Evolutionary conservation across 2,888 invertebrate species (phyloP).

Genomic region (Leuctra nigra): DNA sequence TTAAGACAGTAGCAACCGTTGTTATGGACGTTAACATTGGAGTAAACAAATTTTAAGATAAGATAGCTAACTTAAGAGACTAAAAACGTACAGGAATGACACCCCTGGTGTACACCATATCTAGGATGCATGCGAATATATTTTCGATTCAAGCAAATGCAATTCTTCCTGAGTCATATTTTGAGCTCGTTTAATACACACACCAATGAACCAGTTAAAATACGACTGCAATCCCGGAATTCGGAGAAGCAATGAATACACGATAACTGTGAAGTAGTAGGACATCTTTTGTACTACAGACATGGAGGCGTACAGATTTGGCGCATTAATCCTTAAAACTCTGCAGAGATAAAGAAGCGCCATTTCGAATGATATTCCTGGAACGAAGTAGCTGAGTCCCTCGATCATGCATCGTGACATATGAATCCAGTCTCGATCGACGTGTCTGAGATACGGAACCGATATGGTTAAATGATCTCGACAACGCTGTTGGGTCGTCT

Average conservation of each 20-base stretch:
- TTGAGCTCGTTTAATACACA: neutral
- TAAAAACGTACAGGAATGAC: too few relatives aligned
- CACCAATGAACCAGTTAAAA: slow-evolving; percentile 23
- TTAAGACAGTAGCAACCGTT: too few relatives aligned
- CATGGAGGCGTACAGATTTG: neutral
- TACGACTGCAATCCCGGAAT: slow-evolving; percentile 18
- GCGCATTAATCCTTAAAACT: neutral
- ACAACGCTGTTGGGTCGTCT: slow-evolving; percentile 1
- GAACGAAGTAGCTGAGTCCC: slow-evolving; percentile 2
- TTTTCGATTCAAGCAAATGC: neutral
- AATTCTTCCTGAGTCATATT: neutral
- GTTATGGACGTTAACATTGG: too few relatives aligned
- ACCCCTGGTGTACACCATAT: too few relatives aligned
- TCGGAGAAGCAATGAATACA: slow-evolving; percentile 20
- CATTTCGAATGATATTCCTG: slow-evolving; percentile 1
- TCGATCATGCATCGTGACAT: slow-evolving; percentile 19
- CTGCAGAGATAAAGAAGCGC: slow-evolving; percentile 25
- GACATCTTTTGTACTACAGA: slow-evolving; percentile 20
- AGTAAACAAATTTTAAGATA: too few relatives aligned
- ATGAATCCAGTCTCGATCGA: slow-evolving; percentile 17
- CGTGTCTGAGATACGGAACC: slow-evolving; percentile 3
- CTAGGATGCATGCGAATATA: neutral
- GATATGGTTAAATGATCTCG: neutral
- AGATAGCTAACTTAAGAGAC: too few relatives aligned
- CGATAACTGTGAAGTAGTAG: slow-evolving; percentile 20